Conservation (phyloP, 1,140 invertebrate species). For the Orchestia grillus region DNA sequence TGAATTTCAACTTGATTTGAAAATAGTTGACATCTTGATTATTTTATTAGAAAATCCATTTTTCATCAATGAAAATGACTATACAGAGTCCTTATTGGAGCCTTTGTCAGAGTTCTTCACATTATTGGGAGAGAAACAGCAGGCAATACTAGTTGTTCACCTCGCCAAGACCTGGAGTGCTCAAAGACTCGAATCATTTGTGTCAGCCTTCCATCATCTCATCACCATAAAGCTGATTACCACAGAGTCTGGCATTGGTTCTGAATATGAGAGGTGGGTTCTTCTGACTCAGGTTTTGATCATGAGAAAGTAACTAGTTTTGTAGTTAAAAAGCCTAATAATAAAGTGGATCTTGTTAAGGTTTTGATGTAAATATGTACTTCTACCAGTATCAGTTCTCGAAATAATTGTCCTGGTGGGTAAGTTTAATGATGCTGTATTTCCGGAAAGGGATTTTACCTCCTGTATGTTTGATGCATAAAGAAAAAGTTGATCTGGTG, state of each 20-base stretch:
- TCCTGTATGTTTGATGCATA: too few species aligned
- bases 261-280: conserved; percentile 41
- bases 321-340: too few species aligned
- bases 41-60: conserved; percentile 49
- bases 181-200: not conserved
- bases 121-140: conserved; percentile 25
- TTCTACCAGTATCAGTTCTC: too few species aligned
- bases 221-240: conserved; percentile 47
- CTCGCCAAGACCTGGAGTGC: conserved; percentile 19
- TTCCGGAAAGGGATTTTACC: too few species aligned
- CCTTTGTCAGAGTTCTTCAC: conserved; percentile 24
- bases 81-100: conserved; percentile 31
- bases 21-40: conserved; percentile 29
- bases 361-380: too few species aligned
- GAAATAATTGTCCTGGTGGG: too few species aligned
- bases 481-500: too few species aligned
- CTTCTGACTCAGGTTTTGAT: not conserved
- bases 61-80: conserved; percentile 49
- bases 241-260: conserved; percentile 34
- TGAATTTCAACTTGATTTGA: conserved; percentile 37
- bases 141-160: conserved; percentile 19
- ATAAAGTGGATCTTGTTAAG: too few species aligned
- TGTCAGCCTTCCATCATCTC: conserved; percentile 43
- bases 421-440: too few species aligned
- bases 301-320: not conserved